Percentiles rank a stretch among this genome's conserved stretches.
phyloP scores from a whole-genome alignment of 2,888 invertebrate species.

The Xylophagus ater region DNA sequence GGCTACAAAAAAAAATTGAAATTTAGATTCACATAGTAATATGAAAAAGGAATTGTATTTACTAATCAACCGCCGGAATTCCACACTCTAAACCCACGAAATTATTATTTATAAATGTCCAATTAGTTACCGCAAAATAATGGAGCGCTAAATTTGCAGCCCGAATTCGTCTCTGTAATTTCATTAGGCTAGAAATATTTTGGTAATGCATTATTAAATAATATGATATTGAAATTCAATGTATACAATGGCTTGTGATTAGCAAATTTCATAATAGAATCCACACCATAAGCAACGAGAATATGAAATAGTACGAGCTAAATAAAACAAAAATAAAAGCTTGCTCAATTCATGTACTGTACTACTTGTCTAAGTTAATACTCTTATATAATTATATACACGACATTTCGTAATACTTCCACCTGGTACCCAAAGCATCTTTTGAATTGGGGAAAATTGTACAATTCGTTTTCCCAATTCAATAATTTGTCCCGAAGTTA shows the following conservation, averaged over 20 bases:
- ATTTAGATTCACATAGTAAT: not conserved
- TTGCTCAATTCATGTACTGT: not conserved
- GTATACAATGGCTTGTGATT: constrained; percentile 61
- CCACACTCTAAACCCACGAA: constrained; percentile 43
- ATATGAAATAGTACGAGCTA: constrained; percentile 61
- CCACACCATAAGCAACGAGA: constrained; percentile 66
- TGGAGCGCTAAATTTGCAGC: constrained; percentile 58
- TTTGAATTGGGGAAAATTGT: constrained; percentile 52
- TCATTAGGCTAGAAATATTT: constrained; percentile 51
- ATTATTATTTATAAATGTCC: constrained; percentile 62
- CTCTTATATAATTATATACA: constrained; percentile 52
- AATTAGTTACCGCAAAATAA: constrained; percentile 64
- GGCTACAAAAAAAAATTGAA: constrained; percentile 1
- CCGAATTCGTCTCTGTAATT: constrained; percentile 70
- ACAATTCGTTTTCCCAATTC: constrained; percentile 44
- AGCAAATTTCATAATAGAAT: constrained; percentile 49
- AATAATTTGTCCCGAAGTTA: constrained; percentile 54
- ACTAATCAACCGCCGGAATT: constrained; percentile 41
- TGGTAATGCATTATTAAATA: constrained; percentile 6
- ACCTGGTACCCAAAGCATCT: constrained; percentile 56
- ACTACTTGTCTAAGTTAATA: constrained; percentile 19
- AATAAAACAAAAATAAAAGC: constrained; percentile 5
- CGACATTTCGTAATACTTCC: constrained; percentile 48
- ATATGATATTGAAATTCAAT: constrained; percentile 1
- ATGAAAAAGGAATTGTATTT: constrained; percentile 20